Base-by-base conservation (phyloP, 2,113 vertebrate species). In the Ciconia maguari region DNA sequence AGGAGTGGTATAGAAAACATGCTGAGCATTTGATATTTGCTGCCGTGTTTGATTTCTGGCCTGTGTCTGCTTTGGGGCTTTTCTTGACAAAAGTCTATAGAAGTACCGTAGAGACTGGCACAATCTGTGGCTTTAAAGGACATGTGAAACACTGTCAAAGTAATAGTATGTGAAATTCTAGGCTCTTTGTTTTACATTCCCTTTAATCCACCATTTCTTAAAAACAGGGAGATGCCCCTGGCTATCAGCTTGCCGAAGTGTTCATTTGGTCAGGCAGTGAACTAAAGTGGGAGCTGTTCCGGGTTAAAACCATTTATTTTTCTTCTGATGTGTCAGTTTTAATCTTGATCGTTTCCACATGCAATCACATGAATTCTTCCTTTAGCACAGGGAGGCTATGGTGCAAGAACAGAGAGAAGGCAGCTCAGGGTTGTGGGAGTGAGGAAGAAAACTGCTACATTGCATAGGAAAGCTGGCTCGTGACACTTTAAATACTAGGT, bases 271-370 rank as follows among this genome's bases (percentile, higher is more conserved):
- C 87, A 55, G 70, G 57, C 52, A 32, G 60, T 54, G 70, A 93
- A 49, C 74, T 61, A 8, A 76, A 83, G 30, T 38, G 22, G 7
- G 25, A 87, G n/a, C 18, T 69, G 30, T 66, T 87, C 42, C 38
- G 48, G 4, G 29, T 87, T 83, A 72, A 95, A 89, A 13, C 10
- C 34, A 36, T 83, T 91, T 84, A 4, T 60, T 82, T 91, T 84
- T 83, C 57, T 76, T 87, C 49, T 91, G 36, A 84, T 93, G 70
- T 19, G 25, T 93, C 44, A 65, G 19, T 94, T 91, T 85, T 96
- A 64, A 61, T 96, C 91, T 89, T 61, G 34, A 79, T 96, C 52
- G 34, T 68, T 93, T 94, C 44, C 34, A 64, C 60, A 18, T 64
- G 61, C 36, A 76, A 30, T 87, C 80, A 26, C 65, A 72, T 4